phyloP scores from a whole-genome alignment of 2,888 invertebrate species.

The Drosophila macrothrix region DNA sequence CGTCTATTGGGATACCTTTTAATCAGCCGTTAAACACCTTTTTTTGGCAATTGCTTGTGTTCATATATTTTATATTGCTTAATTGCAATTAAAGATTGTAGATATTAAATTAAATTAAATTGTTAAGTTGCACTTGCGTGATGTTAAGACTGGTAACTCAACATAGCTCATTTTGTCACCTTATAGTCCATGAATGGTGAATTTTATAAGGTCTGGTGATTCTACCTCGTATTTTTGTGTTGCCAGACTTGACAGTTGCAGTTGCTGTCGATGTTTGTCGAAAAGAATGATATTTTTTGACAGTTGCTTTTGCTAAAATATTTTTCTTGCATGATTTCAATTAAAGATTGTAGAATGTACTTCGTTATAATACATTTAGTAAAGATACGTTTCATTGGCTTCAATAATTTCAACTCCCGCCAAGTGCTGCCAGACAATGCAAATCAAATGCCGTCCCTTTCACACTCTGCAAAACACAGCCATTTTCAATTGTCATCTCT shows the following conservation, averaged over 20 bases:
- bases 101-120: background rate
- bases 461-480: background rate
- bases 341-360: background rate
- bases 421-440: too few species aligned
- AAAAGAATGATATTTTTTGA: background rate
- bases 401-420: background rate
- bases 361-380: background rate
- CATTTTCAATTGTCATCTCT: background rate
- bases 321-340: background rate
- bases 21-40: background rate
- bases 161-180: background rate
- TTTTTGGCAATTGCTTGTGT: background rate
- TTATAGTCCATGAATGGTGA: background rate
- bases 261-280: background rate
- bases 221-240: background rate
- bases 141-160: background rate
- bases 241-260: background rate
- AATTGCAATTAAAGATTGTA: background rate
- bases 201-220: background rate
- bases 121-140: background rate
- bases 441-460: too few species aligned
- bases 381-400: background rate
- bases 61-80: background rate
- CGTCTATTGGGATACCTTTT: background rate
- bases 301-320: background rate